Evolutionary conservation across 2,797 vertebrate species (phyloP), one percentile per base, ranked within the genome.

Genomic region (Microchirus variegatus): DNA sequence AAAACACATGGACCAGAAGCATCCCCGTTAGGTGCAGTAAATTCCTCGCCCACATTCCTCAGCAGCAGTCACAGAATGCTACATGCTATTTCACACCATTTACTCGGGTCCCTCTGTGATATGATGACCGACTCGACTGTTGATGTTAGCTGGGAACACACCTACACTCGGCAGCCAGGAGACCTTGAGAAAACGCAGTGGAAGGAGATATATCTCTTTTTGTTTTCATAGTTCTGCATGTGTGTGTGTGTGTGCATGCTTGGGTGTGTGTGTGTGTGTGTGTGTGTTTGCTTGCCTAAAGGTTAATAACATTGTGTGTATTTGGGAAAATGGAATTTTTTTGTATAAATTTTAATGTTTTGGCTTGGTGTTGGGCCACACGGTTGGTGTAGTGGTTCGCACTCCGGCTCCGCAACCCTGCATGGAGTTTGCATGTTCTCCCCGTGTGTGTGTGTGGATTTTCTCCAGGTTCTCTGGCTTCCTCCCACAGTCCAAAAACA

Each of bases 61-160:
- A 14, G 63, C 81, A 59, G 79, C 51, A 43, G 83, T 75, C 15
- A 41, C 79, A 84, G 83, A 85, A 84, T 55, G 81, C 83, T 84
- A 86, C 87, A 81, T 70, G 81, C 86, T 82, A 87, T 78, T 83
- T 87, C 90, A 90, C 82, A 69, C 87, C 85, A 91, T 91, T 92
- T 84, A 86, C 67, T 74, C 66, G 52, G 53, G 82, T 83, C 79
- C 90, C 90, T 85, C 69, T 59, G 87, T 67, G 89, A 89, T 76
- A 22, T 63, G 80, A 77, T 85, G 77, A 67, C 67, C 63, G 42
- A 46, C 77, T 54, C 50, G 2, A 45, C 77, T 90, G 88, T 89
- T 89, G 84, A 87, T 78, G 68, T 80, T 82, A 84, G 81, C 73
- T 52, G 59, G 70, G 75, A 86, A 64, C 81, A 73, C 78, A 51